These are phyloP conservation scores for Diachrysia chrysitis DNA, from an alignment of 2,888 invertebrate genomes.

Conservation along the genomic window DNA sequence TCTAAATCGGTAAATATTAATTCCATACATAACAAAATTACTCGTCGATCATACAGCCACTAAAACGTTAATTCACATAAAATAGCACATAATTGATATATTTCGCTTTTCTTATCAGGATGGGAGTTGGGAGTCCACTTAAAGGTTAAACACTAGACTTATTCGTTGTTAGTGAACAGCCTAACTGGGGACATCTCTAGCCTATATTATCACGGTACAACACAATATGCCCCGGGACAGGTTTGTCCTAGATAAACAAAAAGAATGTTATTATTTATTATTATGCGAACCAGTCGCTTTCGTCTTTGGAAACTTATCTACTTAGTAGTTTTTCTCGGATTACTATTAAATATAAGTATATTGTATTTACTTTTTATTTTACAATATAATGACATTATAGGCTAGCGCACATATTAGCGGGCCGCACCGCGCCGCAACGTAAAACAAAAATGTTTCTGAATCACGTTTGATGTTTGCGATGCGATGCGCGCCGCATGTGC, in stretches of 20 bases:
- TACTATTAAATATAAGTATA: constrained; percentile 60
- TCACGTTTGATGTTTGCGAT: too few species aligned
- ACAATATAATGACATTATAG: constrained; percentile 48
- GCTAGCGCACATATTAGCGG: too few species aligned
- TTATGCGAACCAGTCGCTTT: constrained; percentile 78
- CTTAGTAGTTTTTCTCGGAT: constrained; percentile 69
- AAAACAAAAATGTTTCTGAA: too few species aligned
- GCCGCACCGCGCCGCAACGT: too few species aligned
- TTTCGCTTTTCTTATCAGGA: constrained; percentile 12
- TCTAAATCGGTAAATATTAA: background rate
- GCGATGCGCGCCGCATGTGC: too few species aligned
- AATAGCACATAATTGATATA: constrained; percentile 30
- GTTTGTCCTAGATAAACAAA: constrained; percentile 40
- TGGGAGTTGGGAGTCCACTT: constrained; percentile 58
- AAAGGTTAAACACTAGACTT: constrained; percentile 76
- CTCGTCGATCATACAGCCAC: background rate
- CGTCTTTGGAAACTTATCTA: constrained; percentile 68
- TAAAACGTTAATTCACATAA: background rate
- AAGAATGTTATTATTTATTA: constrained; percentile 49
- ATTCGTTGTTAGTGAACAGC: constrained; percentile 88
- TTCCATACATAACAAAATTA: background rate
- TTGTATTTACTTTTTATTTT: constrained; percentile 52
- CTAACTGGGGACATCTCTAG: constrained; percentile 77
- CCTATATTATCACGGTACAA: constrained; percentile 50
- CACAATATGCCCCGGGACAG: constrained; percentile 41